Base-by-base conservation (phyloP, 1,140 invertebrate genomes). In the Philotrypesis tridentata region DNA sequence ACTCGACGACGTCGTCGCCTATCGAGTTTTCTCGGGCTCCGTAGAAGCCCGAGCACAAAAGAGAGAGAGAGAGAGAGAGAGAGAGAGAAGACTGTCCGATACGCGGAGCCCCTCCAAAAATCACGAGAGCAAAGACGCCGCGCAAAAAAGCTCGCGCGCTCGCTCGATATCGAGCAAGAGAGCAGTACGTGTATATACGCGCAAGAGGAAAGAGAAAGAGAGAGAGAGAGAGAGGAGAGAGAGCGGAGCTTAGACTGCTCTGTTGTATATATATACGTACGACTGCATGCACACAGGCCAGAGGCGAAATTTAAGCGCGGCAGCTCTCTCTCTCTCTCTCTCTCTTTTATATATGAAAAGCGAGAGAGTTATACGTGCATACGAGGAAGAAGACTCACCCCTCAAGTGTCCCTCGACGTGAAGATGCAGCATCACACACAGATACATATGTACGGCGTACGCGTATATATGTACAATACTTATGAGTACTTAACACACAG, bases 1-100 rank as follows among this genome's bases (percentile, higher is more conserved):
- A 55, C 21, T n/a, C 48, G 48, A 55, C 48, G 25, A 77, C 33
- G 31, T 70, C 29, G 79, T 80, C 63, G 61, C 73, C 61, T 83
- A 70, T 72, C 63, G 25, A 63, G 23, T 71, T 76, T 74, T 75
- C 65, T 43, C 29, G 25, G 71, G 48, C 70, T 37, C 48, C 48
- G 21, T 17, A 55, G 48, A 55, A 55, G 48, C 48, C n/a, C 48
- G 1, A 55, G 48, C 48, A 55, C 21, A 55, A 55, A 55, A 55
- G 48, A 55, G 48, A 48, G 14, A 48, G 2, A 21, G 43, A 55
- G 33, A 37, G 3, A 37, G 4, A 37, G 9, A 5, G 9, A 37
- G 33, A 37, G n/a, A n/a, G n/a, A n/a, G n/a, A n/a, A n/a, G n/a
- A 14, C 9, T 43, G 14, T 0, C 40, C 40, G 40, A 43, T 43